Percentiles rank a stretch among this genome's conserved stretches.
Conservation (phyloP, 2,113 vertebrate species). For the Tonatia bakeri region DNA sequence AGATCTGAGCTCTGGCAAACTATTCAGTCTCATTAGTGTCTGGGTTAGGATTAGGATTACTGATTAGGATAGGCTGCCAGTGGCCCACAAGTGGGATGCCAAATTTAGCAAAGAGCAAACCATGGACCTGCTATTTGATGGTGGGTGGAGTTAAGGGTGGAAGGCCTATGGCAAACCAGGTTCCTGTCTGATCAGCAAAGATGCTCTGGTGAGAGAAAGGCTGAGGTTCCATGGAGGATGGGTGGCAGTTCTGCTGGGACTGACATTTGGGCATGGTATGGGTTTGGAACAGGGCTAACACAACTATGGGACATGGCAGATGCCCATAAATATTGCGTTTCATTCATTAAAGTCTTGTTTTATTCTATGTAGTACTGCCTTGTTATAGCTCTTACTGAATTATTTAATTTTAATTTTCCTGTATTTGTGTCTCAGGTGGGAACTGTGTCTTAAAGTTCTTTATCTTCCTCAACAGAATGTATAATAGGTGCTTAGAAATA, state of each 20-base stretch:
- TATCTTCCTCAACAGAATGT: neutral
- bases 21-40: neutral
- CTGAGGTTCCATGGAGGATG: neutral
- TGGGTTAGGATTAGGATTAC: neutral
- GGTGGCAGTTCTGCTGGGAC: neutral
- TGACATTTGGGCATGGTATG: neutral
- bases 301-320: neutral
- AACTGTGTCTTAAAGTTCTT: neutral
- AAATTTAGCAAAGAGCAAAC: no score
- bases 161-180: neutral
- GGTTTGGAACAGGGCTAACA: neutral
- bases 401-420: conserved; percentile 28
- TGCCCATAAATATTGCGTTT: neutral
- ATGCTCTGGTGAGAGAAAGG: neutral
- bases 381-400: neutral
- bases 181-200: neutral
- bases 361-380: neutral
- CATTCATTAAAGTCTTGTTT: neutral
- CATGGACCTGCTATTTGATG: neutral
- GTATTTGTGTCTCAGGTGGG: neutral
- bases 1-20: neutral
- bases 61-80: neutral
- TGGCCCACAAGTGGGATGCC: neutral
- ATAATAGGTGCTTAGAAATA: neutral
- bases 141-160: neutral